Evolutionary conservation across 2,113 vertebrate genomes (phyloP).

Genomic region (Pavo muticus): DNA sequence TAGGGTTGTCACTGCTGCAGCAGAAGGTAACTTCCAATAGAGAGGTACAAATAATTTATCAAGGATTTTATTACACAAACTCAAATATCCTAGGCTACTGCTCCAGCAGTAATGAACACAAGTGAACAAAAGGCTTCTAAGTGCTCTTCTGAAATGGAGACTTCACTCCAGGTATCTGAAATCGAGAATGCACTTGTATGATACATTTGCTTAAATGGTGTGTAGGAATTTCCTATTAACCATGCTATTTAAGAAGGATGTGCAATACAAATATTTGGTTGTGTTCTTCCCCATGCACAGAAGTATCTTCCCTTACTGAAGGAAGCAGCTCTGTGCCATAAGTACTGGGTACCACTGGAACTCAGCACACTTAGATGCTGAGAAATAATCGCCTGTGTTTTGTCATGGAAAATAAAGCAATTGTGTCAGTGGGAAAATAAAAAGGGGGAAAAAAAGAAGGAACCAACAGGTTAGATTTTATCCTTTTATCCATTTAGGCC

Average conservation of each 20-base stretch:
- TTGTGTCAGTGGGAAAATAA: background rate
- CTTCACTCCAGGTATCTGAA: background rate
- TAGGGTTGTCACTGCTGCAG: background rate
- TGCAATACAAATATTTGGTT: fast-evolving
- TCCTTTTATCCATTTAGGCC: background rate
- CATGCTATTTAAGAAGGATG: fast-evolving
- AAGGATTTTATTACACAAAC: background rate
- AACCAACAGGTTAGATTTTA: background rate
- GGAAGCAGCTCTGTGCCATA: background rate
- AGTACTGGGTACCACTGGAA: background rate
- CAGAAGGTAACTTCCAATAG: background rate
- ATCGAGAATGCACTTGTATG: fast-evolving
- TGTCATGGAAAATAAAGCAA: fast-evolving
- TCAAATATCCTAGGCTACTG: background rate
- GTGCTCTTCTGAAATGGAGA: background rate
- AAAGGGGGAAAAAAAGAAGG: no score
- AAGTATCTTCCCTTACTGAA: no score
- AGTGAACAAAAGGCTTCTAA: background rate
- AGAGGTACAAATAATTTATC: background rate
- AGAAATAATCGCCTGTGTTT: background rate
- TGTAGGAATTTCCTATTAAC: background rate
- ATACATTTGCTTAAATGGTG: fast-evolving
- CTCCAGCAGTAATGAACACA: background rate
- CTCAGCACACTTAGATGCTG: fast-evolving
- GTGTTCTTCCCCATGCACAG: fast-evolving